Evolutionary conservation across 2,113 vertebrate species (phyloP).

Genomic region (Cebus imitator): DNA sequence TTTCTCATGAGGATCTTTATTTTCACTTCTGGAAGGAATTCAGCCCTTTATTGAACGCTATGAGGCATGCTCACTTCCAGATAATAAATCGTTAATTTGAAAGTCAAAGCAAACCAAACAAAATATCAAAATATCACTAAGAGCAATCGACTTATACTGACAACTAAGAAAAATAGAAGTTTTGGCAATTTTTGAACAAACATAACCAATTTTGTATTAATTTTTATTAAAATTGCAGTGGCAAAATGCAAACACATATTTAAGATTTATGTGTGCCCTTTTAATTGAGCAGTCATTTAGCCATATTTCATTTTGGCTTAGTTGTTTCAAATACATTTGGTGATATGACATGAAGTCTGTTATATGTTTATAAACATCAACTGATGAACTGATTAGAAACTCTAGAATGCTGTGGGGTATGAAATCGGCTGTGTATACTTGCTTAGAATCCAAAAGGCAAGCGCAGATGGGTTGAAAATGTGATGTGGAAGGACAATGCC

Average conservation of each 20-base stretch:
- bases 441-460: slow-evolving; percentile 40
- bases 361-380: slow-evolving; percentile 52
- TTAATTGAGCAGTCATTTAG: slow-evolving; percentile 7
- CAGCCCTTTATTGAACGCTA: background rate
- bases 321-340: slow-evolving; percentile 42
- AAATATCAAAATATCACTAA: background rate
- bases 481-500: background rate
- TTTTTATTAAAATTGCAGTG: background rate
- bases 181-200: background rate
- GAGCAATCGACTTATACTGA: background rate
- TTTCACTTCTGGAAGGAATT: background rate
- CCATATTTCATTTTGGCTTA: slow-evolving; percentile 15
- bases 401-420: background rate
- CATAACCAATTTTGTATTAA: background rate
- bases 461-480: slow-evolving; percentile 9
- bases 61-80: background rate
- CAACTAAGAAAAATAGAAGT: background rate
- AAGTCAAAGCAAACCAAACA: background rate
- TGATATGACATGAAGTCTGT: slow-evolving; percentile 38
- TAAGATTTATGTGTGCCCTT: background rate
- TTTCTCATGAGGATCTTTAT: background rate
- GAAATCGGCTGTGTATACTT: slow-evolving; percentile 24
- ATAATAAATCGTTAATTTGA: background rate
- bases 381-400: slow-evolving; percentile 45
- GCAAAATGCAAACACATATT: background rate